Percentiles rank a stretch among this genome's conserved stretches.
Evolutionary conservation across 2,888 invertebrate species (phyloP).

Genomic region (Eupithecia exiguata): DNA sequence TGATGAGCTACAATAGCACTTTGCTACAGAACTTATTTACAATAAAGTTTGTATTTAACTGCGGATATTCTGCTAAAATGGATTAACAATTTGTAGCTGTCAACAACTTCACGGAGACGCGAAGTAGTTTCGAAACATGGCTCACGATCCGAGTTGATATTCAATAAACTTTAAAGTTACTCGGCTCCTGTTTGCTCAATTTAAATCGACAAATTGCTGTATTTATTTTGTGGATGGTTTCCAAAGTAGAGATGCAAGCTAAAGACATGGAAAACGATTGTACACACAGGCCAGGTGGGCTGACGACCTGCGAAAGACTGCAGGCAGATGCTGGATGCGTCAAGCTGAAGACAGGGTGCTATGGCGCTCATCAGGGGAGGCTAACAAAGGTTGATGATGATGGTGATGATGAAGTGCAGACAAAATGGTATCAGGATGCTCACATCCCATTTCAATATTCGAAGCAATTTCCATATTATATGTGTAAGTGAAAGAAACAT

Average conservation of each 20-base stretch:
- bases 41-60: neutral
- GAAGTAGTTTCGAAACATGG: conserved; percentile 30
- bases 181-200: conserved; percentile 17
- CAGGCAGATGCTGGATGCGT: too few species aligned
- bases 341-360: too few species aligned
- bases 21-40: neutral
- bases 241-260: neutral
- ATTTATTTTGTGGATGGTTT: conserved; percentile 12
- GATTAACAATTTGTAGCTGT: conserved; percentile 28
- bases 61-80: conserved; percentile 2
- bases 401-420: neutral
- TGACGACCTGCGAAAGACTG: too few species aligned
- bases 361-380: too few species aligned
- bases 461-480: neutral
- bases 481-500: neutral
- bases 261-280: neutral
- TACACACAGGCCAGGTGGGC: too few species aligned
- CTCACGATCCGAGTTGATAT: conserved; percentile 13
- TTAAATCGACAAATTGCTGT: conserved; percentile 26
- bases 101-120: conserved; percentile 25
- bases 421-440: neutral
- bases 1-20: neutral
- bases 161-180: conserved; percentile 26
- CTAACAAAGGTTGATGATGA: too few species aligned
- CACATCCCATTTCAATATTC: too few species aligned